Evolutionary conservation across 1,140 invertebrate species (phyloP), one percentile per base, ranked within the genome.

Genomic region (Mizuhopecten yessoensis): DNA sequence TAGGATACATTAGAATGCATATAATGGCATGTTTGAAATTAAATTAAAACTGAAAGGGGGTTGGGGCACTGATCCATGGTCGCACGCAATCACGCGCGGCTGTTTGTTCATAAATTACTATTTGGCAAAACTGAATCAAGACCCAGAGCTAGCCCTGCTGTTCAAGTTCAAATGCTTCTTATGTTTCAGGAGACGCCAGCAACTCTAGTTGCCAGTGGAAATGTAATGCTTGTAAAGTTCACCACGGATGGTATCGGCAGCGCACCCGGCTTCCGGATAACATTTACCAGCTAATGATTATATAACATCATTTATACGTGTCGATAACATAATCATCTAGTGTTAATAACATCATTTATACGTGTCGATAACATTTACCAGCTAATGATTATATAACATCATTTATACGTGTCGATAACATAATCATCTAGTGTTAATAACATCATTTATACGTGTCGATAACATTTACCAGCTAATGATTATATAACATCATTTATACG

Each of bases 181-280:
- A 86, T 90, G 34, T 93, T 93, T 13, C 90, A 95, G 95, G 92
- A 93, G 34, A 57, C 57, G 7, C 93, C 93, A 45, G 93, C 93
- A 23, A 23, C 91, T 17, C 88, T 95, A 45, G 91, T 87, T n/a
- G 88, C 93, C 15, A 90, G 90, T n/a, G 87, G 90, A 33, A 95
- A 94, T 87, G 45, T 88, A 13, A 92, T 93, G n/a, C 92, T 90
- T 33, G 92, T 95, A 0, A 93, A 93, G 49, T 94, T 93, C 92
- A 91, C 93, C 0, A 94, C 94, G 0, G 92, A 94, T 90, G 95
- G 95, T 13, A 86, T 89, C 0, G 90, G 92, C 15, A 90, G 88
- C 17, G 91, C 94, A 5, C 92, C 93, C 11, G 91, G 91, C 23
- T 95, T 95, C 89, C 87, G 94, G 89, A 36, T 95, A 0, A 87